Evolutionary conservation across 2,888 invertebrate species (phyloP), one percentile per base, ranked within the genome.

Genomic region (Neria commutata): DNA sequence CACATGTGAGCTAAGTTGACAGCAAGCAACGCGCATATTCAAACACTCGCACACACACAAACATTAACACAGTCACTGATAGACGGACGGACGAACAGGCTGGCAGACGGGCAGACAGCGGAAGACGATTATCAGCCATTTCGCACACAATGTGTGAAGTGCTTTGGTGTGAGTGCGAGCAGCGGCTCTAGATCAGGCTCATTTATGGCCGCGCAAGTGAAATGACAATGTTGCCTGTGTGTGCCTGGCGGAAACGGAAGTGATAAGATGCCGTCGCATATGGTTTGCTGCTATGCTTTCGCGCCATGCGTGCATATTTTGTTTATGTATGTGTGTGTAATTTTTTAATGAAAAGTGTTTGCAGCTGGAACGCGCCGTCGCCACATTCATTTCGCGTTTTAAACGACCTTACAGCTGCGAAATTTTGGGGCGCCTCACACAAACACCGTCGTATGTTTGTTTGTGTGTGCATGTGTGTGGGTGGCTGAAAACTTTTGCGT

Each of bases 181-280:
- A 56, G 51, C 42, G 56, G 56, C 57, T n/a, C n/a, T n/a, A n/a
- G n/a, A n/a, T n/a, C n/a, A n/a, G n/a, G 64, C 67, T 65, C 75
- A 73, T 75, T 73, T 73, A 73, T 73, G 71, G 73, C 75, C 73
- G 70, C n/a, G n/a, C n/a, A 75, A 75, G 72, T 73, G 75, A 75
- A 75, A 73, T 75, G 75, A 75, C 74, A 73, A 71, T 73, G 74
- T 71, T 54, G 54, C 33, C 53, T 5, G 14, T 23, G 33, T 23
- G 50, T 50, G 61, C 45, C 55, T 63, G 60, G 58, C 55, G 57
- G 50, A 60, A 50, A 54, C 54, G 58, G 40, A 53, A 50, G 54
- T 50, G 53, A 50, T 54, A 60, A 56, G 56, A 50, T 37, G 42
- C 19, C 42, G 52, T n/a, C 52, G 23, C 40, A 51, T 51, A 48